Conservation (phyloP, 2,888 invertebrate species). For the Tachystola acroxantha region DNA sequence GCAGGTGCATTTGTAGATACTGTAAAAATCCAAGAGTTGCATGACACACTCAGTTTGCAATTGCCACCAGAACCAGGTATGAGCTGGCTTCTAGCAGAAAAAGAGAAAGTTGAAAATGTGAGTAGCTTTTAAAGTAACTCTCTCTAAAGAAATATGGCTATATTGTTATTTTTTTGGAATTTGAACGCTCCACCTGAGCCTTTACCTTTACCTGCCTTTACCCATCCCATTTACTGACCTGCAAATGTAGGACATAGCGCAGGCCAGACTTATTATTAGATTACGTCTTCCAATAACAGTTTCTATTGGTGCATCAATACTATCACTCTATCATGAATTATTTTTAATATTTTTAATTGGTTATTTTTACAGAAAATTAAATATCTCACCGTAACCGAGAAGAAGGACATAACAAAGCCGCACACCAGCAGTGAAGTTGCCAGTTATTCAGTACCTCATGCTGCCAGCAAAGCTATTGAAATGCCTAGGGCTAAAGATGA, state of each 20-base stretch:
- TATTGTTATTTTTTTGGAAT: too few relatives aligned
- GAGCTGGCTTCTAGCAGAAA: slow-evolving; percentile 58
- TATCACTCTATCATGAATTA: too few relatives aligned
- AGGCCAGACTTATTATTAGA: too few relatives aligned
- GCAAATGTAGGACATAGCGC: too few relatives aligned
- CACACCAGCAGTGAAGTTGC: slow-evolving; percentile 26
- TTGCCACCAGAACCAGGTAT: slow-evolving; percentile 62
- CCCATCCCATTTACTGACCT: too few relatives aligned
- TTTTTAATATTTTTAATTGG: background rate
- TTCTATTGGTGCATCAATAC: too few relatives aligned
- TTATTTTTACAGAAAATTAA: slow-evolving; percentile 34
- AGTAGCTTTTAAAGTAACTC: too few relatives aligned
- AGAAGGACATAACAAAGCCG: slow-evolving; percentile 21
- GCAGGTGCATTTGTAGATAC: slow-evolving; percentile 88
- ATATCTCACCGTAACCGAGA: slow-evolving; percentile 20
- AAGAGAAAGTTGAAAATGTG: slow-evolving; percentile 56
- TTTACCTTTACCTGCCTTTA: too few relatives aligned
- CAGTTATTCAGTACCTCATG: slow-evolving; percentile 25
- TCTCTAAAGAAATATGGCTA: too few relatives aligned
- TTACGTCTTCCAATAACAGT: too few relatives aligned
- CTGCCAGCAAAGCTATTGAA: slow-evolving; percentile 52
- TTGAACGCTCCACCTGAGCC: too few relatives aligned
- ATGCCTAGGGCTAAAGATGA: slow-evolving; percentile 48
- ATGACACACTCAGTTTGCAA: slow-evolving; percentile 50
- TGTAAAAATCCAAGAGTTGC: slow-evolving; percentile 76